Percentiles rank a stretch among this genome's conserved stretches.
Evolutionary conservation across 2,888 invertebrate genomes (phyloP).

Genomic region (Aleiodes leptofemur): DNA sequence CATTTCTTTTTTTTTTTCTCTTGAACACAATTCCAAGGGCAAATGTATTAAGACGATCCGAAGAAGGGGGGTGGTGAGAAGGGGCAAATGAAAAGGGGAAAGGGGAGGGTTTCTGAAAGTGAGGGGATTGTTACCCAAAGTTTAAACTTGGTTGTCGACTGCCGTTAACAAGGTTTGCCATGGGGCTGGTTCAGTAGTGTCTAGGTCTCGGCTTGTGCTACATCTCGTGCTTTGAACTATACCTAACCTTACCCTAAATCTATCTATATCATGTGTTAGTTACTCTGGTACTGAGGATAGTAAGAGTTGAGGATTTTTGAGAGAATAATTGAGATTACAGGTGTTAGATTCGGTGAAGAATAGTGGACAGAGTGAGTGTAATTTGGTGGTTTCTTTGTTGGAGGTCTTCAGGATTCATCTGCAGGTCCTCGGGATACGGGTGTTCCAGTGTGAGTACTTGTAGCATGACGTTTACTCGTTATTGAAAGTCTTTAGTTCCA

Average conservation of each 20-base stretch:
- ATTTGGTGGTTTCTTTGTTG: too few species aligned
- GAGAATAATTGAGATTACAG: constrained; percentile 43
- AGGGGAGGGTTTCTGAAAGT: constrained; percentile 53
- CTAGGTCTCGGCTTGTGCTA: constrained; percentile 73
- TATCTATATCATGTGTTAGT: constrained; percentile 38
- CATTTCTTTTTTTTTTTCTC: neutral
- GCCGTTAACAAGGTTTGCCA: constrained; percentile 75
- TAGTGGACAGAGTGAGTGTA: too few species aligned
- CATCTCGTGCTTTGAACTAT: constrained; percentile 64
- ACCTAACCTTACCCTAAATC: constrained; percentile 50
- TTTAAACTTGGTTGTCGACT: constrained; percentile 75
- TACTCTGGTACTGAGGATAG: constrained; percentile 26
- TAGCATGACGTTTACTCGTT: too few species aligned
- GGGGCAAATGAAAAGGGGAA: constrained; percentile 54
- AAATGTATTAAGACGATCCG: constrained; percentile 46
- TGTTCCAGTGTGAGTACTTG: too few species aligned
- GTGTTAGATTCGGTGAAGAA: neutral
- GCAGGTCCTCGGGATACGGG: too few species aligned
- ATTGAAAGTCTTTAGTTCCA: too few species aligned
- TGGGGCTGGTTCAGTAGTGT: constrained; percentile 75
- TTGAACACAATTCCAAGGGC: constrained; percentile 8
- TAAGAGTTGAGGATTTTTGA: constrained; percentile 43
- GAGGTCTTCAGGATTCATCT: too few species aligned
- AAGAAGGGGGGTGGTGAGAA: constrained; percentile 50
- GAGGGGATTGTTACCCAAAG: constrained; percentile 74